Conservation (phyloP, 2,113 vertebrate genomes). For the Rhineura floridana region DNA sequence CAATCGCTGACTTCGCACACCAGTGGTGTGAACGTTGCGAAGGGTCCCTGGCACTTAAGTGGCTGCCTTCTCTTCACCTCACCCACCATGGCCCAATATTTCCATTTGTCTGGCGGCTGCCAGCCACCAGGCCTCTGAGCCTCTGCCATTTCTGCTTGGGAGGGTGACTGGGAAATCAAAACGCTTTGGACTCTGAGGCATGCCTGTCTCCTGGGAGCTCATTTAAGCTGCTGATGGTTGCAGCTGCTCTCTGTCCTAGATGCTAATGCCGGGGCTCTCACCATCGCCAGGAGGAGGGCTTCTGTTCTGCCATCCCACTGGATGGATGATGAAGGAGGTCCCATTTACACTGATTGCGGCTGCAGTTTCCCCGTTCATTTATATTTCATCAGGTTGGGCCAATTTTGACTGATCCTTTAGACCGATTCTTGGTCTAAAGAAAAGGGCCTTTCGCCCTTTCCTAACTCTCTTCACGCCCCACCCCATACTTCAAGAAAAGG, state of each 20-base stretch:
- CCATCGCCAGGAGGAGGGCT: not conserved
- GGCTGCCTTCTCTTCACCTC: not conserved
- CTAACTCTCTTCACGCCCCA: no score
- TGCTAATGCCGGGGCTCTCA: not conserved
- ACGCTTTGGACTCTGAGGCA: not conserved
- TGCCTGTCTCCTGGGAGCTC: slow-evolving; percentile 22
- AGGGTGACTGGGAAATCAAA: not conserved
- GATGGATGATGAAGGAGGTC: slow-evolving; percentile 15
- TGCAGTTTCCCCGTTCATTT: not conserved
- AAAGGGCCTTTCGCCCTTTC: no score
- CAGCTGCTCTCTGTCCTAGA: not conserved
- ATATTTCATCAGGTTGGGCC: not conserved
- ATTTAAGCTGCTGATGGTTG: slow-evolving; percentile 33
- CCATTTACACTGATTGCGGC: not conserved
- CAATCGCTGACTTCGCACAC: no score
- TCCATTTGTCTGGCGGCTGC: not conserved
- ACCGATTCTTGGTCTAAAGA: no score
- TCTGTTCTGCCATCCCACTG: not conserved
- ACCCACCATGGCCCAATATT: not conserved
- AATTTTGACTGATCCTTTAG: no score
- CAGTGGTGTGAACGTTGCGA: no score
- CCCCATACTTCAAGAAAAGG: no score
- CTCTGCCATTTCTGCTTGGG: not conserved
- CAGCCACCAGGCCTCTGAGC: not conserved
- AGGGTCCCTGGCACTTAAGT: no score